A percentile compares a stretch with the other conserved stretches of the same genome.
phyloP scores from a whole-genome alignment of 2,113 vertebrate species.

The Leptodactylus fuscus region DNA sequence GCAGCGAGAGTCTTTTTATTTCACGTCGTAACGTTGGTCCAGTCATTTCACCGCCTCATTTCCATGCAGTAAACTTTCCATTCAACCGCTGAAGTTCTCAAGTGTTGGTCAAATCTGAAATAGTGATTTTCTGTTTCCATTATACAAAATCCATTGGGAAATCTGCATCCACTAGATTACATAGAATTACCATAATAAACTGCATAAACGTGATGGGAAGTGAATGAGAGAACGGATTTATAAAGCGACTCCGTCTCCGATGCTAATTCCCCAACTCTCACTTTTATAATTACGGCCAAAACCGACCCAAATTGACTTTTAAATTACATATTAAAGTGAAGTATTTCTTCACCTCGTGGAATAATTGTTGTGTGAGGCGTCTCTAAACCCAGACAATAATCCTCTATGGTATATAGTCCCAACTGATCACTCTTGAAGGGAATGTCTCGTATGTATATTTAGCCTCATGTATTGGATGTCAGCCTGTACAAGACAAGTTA shows the following conservation, averaged over 20 bases:
- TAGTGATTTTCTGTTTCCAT: not conserved
- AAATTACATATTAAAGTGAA: not conserved
- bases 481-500: no score
- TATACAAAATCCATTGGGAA: constrained; percentile 42
- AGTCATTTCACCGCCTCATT: not conserved
- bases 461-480: no score
- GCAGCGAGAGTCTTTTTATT: no score
- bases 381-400: not conserved
- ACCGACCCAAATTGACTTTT: constrained; percentile 10
- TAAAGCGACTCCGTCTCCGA: not conserved
- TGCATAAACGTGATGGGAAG: not conserved
- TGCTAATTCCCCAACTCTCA: not conserved
- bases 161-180: constrained; percentile 33
- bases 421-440: not conserved
- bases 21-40: no score
- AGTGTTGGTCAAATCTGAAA: not conserved
- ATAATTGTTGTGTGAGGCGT: no score
- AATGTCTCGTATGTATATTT: not conserved
- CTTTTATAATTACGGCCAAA: not conserved
- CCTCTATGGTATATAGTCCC: not conserved
- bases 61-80: not conserved
- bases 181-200: constrained; percentile 45
- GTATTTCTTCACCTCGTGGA: not conserved
- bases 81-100: not conserved
- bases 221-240: not conserved